These are phyloP conservation scores for Morinoia aosen DNA, from an alignment of 2,888 invertebrate genomes.

Conservation along the genomic window DNA sequence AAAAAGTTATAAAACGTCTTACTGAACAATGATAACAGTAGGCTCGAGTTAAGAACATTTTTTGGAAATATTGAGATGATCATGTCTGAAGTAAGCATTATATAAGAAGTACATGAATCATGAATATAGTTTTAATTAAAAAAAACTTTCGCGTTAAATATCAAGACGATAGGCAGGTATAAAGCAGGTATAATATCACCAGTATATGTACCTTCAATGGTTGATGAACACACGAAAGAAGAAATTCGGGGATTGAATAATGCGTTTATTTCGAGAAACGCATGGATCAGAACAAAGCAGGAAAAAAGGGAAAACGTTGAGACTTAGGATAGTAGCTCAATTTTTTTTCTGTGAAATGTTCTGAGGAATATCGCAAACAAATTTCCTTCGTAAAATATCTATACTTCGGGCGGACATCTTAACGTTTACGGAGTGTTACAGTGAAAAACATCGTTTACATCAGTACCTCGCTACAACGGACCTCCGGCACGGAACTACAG, in stretches of 20 bases:
- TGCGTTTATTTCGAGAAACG: not conserved
- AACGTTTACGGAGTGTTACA: not conserved
- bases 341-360: not conserved
- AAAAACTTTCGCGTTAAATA: not conserved
- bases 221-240: not conserved
- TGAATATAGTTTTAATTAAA: too few relatives aligned
- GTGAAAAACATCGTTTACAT: conserved; percentile 26
- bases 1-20: too few relatives aligned
- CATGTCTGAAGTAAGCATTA: too few relatives aligned
- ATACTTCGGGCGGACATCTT: conserved; percentile 47
- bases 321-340: too few relatives aligned
- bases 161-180: not conserved
- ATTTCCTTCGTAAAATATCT: conserved; percentile 42
- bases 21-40: too few relatives aligned
- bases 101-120: too few relatives aligned
- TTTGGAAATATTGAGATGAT: too few relatives aligned
- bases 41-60: too few relatives aligned
- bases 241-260: not conserved
- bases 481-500: not conserved
- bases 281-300: not conserved
- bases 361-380: not conserved
- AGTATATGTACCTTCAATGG: not conserved
- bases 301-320: not conserved
- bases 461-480: not conserved
- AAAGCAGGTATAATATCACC: not conserved